phyloP scores from a whole-genome alignment of 1,140 invertebrate species.

The Steinernema feltiae region DNA sequence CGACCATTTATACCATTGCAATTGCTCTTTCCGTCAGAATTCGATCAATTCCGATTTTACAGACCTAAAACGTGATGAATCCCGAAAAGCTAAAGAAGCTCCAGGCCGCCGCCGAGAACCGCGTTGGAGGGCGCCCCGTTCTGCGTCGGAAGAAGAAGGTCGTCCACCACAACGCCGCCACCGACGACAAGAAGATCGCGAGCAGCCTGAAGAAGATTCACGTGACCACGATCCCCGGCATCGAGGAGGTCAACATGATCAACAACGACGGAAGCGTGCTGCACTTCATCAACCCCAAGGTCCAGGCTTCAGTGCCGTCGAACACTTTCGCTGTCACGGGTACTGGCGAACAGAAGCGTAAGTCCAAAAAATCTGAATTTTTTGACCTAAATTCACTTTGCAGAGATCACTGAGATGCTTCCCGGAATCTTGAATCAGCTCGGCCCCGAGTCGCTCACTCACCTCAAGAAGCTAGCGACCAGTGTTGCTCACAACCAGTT shows the following conservation, averaged over 20 bases:
- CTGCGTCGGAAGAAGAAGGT: conserved; percentile 99
- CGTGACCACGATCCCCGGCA: conserved; percentile 93
- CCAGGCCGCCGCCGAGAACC: conserved; percentile 52
- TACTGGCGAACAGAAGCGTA: conserved; percentile 89
- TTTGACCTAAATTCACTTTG: conserved; percentile 28
- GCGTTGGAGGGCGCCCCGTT: conserved; percentile 74
- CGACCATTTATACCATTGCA: no score
- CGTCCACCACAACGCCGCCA: conserved; percentile 91
- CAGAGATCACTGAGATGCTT: conserved; percentile 87
- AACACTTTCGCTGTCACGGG: conserved; percentile 98
- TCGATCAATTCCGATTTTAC: no score
- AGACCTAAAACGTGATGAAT: not conserved
- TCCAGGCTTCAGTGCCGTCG: conserved; percentile 91
- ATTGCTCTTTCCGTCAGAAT: no score
- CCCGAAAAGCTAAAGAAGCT: conserved; percentile 56
- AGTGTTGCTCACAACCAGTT: conserved; percentile 64
- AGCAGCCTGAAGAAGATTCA: conserved; percentile 93
- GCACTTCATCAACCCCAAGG: conserved; percentile 99
- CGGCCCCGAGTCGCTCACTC: conserved; percentile 83
- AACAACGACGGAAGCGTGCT: conserved; percentile 98
- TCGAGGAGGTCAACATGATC: conserved; percentile 99
- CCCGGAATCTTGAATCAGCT: conserved; percentile 91
- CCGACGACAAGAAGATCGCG: conserved; percentile 98
- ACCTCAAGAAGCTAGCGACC: conserved; percentile 84
- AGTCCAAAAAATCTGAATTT: conserved; percentile 38